Evolutionary conservation across 1,140 invertebrate genomes (phyloP), one percentile per base, ranked within the genome.

Genomic region (Polypedilum vanderplanki): DNA sequence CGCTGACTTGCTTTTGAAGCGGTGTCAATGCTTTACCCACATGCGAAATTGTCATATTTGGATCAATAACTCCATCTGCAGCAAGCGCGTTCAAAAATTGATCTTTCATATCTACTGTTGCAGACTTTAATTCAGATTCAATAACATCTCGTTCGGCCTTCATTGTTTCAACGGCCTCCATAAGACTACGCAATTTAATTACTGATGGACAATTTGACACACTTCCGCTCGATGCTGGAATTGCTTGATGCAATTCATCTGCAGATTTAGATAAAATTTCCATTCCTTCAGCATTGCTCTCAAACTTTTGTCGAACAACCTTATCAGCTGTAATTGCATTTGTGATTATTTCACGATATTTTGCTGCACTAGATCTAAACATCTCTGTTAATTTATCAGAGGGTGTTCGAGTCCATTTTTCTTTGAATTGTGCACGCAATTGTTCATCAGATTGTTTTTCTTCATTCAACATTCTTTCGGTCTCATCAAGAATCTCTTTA

Each of bases 401-500:
- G 0, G 93, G 85, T 40, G 94, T 95, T 79, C 98, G 88, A 0
- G 89, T 91, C 98, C 98, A 99, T 77, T 89, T 86, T 79, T 91
- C 90, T 80, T 94, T 95, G 81, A 99, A 98, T 85, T 99, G 97
- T 73, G 86, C 83, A 77, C 92, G 86, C 73, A 99, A 85, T 79
- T 95, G 90, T 79, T 91, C 89, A 82, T 99, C 98, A 0, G 95
- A 94, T 76, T 91, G 88, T 77, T 92, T 90, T 84, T 99, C 98
- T 82, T 98, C 96, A 79, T 90, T 89, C 73, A 99, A 83, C 87
- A 97, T 87, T 77, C 93, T 87, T 76, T 96, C 91, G 67, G 92
- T 88, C 89, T 99, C 97, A 81, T 97, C 91, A 0, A 99, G 86
- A 77, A 99, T 98, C 83, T 99, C 97, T 75, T 90, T 90, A 84